phyloP scores from a whole-genome alignment of 1,140 invertebrate species.

The Solenopsis invicta region DNA sequence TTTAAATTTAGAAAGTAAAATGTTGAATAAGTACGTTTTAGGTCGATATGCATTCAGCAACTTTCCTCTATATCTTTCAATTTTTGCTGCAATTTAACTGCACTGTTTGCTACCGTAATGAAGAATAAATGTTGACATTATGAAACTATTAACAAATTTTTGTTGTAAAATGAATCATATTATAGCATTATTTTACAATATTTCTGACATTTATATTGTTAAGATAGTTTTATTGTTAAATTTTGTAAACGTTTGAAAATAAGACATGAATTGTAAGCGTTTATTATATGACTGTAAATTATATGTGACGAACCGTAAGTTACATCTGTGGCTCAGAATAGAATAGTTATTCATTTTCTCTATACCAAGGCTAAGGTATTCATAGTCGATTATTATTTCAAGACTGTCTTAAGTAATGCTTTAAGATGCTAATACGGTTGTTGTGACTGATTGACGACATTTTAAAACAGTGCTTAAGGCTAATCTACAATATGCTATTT shows the following conservation, averaged over 20 bases:
- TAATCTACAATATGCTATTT: no score
- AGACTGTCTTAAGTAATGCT: no score
- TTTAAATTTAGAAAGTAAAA: no score
- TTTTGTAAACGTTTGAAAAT: neutral
- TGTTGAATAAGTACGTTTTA: no score
- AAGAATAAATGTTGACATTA: neutral
- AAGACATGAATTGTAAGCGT: neutral
- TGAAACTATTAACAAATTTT: neutral
- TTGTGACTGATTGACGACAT: no score
- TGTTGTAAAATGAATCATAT: neutral
- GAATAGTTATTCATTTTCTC: neutral
- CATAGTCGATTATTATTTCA: no score
- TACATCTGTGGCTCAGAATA: neutral
- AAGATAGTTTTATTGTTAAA: neutral
- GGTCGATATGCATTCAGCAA: no score
- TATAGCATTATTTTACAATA: neutral
- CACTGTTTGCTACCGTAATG: neutral
- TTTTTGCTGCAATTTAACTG: neutral
- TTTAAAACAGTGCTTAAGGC: no score
- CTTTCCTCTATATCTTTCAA: neutral
- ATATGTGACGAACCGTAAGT: neutral
- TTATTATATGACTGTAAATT: neutral
- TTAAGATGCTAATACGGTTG: no score
- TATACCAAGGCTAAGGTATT: neutral
- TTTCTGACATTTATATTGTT: neutral